A percentile compares a stretch with the other conserved stretches of the same genome.
Conservation (phyloP, 2,888 invertebrate genomes). For the Ditula angustiorana region DNA sequence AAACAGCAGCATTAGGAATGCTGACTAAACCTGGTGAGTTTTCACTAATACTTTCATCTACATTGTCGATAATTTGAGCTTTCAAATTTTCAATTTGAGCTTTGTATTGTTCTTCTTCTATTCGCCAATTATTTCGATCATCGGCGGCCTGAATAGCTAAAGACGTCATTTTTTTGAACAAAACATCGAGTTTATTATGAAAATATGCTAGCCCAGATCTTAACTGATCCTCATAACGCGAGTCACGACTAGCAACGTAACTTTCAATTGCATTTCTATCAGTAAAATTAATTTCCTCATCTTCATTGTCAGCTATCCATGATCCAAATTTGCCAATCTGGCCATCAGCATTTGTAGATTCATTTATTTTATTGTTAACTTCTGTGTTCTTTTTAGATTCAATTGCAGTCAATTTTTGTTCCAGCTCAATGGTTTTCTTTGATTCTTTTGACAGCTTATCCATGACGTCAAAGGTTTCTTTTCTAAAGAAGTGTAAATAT, state of each 20-base stretch:
- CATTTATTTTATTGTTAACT: constrained; percentile 41
- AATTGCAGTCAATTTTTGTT: constrained; percentile 64
- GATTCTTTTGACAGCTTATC: constrained; percentile 68
- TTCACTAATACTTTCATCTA: constrained; percentile 69
- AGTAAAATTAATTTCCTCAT: constrained; percentile 56
- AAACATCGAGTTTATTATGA: constrained; percentile 70
- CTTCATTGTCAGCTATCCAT: constrained; percentile 66
- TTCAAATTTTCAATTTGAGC: constrained; percentile 75
- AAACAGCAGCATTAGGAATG: constrained; percentile 50
- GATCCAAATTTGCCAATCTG: constrained; percentile 64
- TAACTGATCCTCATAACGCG: constrained; percentile 64
- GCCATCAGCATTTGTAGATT: constrained; percentile 40
- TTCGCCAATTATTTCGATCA: constrained; percentile 72
- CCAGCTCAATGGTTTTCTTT: constrained; percentile 64
- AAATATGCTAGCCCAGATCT: constrained; percentile 72
- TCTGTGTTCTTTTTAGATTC: constrained; percentile 51
- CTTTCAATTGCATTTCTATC: constrained; percentile 60
- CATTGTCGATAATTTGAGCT: constrained; percentile 56
- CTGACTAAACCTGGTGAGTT: constrained; percentile 69
- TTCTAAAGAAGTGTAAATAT: constrained; percentile 54
- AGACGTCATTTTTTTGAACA: constrained; percentile 76
- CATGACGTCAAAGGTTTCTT: constrained; percentile 76
- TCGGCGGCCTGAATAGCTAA: constrained; percentile 74
- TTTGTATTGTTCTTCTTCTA: constrained; percentile 77
- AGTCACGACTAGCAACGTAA: constrained; percentile 56